A percentile compares a stretch with the other conserved stretches of the same genome.
Conservation (phyloP, 2,797 vertebrate genomes). For the Setipinna tenuifilis region DNA sequence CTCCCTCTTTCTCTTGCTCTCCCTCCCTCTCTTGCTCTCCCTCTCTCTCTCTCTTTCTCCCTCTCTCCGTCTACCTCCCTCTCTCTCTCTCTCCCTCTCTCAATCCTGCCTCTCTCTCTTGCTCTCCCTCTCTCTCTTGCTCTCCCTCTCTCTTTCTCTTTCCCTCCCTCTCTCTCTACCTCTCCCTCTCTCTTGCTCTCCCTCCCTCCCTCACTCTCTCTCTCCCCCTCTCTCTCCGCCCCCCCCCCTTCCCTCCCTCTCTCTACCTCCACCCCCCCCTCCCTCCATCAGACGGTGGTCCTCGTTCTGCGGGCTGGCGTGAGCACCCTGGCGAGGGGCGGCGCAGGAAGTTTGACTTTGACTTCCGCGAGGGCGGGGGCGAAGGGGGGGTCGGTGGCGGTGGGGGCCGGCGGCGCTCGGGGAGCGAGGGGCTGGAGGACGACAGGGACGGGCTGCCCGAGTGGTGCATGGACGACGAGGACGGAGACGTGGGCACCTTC, state of each 20-base stretch:
- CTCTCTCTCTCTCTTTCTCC: not conserved
- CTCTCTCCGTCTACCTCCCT: not conserved
- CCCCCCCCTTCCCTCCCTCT: not conserved
- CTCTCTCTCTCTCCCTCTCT: not conserved
- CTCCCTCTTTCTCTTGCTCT: not conserved
- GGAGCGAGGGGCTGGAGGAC: conserved; percentile 84
- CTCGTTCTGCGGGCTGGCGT: conserved; percentile 90
- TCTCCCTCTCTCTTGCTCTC: too few relatives aligned
- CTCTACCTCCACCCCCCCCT: not conserved
- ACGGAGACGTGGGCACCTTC: conserved; percentile 92
- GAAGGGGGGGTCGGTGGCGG: conserved; percentile 69
- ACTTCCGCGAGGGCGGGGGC: conserved; percentile 83
- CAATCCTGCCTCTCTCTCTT: not conserved
- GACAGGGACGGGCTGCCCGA: conserved; percentile 88
- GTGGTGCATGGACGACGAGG: conserved; percentile 92
- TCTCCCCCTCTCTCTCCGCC: not conserved
- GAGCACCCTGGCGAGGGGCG: conserved; percentile 83
- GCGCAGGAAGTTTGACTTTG: conserved; percentile 87
- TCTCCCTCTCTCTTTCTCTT: too few relatives aligned
- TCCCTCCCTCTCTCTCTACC: too few relatives aligned
- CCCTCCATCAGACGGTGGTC: conserved; percentile 74
- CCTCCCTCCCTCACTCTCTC: not conserved
- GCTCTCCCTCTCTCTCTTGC: not conserved
- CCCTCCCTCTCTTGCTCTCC: not conserved
- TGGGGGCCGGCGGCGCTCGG: conserved; percentile 76